Conservation (phyloP, 2,113 vertebrate species). For the Hipposideros armiger region DNA sequence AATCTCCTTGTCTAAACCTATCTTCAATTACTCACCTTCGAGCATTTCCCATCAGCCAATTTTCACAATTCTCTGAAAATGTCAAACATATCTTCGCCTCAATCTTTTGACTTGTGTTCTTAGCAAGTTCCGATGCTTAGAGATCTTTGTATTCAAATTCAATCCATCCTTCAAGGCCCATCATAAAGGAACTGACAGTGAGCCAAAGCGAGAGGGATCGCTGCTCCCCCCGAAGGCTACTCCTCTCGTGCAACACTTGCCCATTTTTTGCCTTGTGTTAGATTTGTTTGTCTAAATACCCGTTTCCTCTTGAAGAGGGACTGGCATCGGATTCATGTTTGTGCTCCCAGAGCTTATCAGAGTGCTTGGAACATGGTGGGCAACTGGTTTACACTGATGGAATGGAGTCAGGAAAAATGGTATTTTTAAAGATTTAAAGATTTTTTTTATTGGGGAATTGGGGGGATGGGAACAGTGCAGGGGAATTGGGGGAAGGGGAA, state of each 20-base stretch:
- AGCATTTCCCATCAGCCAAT: background rate
- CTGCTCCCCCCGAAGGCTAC: background rate
- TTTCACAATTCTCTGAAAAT: constrained; percentile 40
- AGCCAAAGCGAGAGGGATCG: background rate
- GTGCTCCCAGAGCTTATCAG: background rate
- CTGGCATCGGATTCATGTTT: background rate
- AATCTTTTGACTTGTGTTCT: background rate
- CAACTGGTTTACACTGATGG: background rate
- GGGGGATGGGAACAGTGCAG: too few species aligned
- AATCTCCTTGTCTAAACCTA: background rate
- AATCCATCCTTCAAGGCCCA: background rate
- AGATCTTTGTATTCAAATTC: background rate
- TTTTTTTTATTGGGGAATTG: too few species aligned
- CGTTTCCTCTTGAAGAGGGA: background rate
- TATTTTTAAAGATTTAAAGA: background rate
- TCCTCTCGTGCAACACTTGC: background rate
- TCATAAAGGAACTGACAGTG: background rate
- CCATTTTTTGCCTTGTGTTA: background rate
- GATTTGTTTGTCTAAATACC: background rate
- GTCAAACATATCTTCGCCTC: background rate
- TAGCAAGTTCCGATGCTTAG: background rate
- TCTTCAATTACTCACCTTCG: constrained; percentile 28
- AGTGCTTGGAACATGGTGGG: background rate
- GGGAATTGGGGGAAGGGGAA: too few species aligned
- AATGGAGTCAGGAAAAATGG: background rate